A percentile compares a stretch with the other conserved stretches of the same genome.
These are phyloP conservation scores for Tretioscincus oriximinensis DNA, from an alignment of 2,113 vertebrate genomes.

Conservation along the genomic window DNA sequence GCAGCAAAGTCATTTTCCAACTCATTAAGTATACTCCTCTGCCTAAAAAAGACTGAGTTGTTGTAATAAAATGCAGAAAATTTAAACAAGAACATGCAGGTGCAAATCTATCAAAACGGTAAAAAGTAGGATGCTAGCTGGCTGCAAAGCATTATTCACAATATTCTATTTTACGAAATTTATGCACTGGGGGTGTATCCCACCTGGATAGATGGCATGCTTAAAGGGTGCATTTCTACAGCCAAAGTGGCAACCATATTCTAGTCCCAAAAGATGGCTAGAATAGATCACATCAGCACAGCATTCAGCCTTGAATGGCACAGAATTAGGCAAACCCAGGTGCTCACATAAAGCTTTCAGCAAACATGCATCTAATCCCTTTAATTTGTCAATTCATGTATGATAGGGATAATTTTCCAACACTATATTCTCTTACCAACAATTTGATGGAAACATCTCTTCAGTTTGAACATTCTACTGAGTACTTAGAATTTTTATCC, in stretches of 20 bases:
- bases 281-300: constrained; percentile 16
- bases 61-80: constrained; percentile 42
- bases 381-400: not conserved
- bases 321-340: constrained; percentile 14
- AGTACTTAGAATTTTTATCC: not conserved
- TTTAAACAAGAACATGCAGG: constrained; percentile 44
- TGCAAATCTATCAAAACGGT: constrained; percentile 45
- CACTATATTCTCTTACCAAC: not conserved
- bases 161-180: constrained; percentile 29
- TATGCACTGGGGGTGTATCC: constrained; percentile 1
- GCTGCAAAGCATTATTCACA: constrained; percentile 27
- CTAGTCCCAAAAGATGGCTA: not conserved
- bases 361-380: not conserved
- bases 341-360: not conserved
- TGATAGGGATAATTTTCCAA: not conserved
- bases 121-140: constrained; percentile 39
- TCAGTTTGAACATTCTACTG: not conserved
- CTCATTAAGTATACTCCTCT: constrained; percentile 46
- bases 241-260: not conserved
- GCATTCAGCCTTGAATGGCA: not conserved
- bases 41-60: constrained; percentile 40
- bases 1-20: constrained; percentile 54
- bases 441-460: not conserved
- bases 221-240: constrained; percentile 22
- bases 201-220: constrained; percentile 30